phyloP scores from a whole-genome alignment of 2,113 vertebrate genomes.

The Ursus arctos region DNA sequence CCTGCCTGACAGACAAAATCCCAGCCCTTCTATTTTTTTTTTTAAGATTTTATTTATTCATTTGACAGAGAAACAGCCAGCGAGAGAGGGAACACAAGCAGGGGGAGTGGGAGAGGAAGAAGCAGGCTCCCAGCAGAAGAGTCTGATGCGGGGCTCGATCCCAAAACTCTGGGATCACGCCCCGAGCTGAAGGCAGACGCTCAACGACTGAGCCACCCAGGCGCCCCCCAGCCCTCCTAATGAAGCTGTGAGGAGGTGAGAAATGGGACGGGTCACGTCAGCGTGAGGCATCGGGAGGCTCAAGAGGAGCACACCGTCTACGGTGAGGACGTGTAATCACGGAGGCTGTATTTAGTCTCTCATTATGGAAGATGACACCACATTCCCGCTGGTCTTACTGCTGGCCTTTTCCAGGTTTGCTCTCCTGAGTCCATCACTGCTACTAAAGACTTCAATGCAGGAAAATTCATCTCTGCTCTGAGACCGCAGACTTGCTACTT shows the following conservation, averaged over 20 bases:
- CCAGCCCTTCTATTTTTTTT: not conserved
- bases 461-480: constrained; percentile 29
- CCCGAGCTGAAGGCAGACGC: too few relatives aligned
- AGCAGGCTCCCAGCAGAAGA: too few relatives aligned
- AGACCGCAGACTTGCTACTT: constrained; percentile 13
- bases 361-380: not conserved
- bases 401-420: not conserved
- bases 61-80: too few relatives aligned
- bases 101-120: too few relatives aligned
- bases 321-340: not conserved
- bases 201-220: too few relatives aligned
- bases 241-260: not conserved
- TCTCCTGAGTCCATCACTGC: not conserved
- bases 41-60: too few relatives aligned
- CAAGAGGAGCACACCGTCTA: not conserved
- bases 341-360: not conserved
- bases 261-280: not conserved
- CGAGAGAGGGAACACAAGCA: too few relatives aligned
- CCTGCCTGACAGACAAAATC: not conserved
- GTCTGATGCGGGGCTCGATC: too few relatives aligned
- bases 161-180: too few relatives aligned
- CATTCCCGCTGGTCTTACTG: not conserved
- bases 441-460: not conserved
- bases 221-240: not conserved
- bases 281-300: not conserved